A percentile compares a stretch with the other conserved stretches of the same genome.
These are phyloP conservation scores for Drosophila ustulata DNA, from an alignment of 2,888 invertebrate genomes.

Conservation along the genomic window DNA sequence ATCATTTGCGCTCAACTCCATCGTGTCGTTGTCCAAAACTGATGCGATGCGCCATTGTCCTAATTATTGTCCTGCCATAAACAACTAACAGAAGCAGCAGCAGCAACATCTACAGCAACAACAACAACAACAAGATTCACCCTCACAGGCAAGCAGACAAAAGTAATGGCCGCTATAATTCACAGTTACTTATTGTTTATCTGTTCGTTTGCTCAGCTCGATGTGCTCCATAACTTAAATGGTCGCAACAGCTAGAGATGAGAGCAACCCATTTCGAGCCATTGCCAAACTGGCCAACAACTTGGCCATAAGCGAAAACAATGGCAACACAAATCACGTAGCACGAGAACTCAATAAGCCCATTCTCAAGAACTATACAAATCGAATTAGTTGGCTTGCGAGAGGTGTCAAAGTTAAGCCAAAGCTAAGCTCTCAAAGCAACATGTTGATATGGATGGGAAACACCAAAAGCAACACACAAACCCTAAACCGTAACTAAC, in stretches of 20 bases:
- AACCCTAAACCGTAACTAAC: no score
- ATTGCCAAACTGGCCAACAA: not conserved
- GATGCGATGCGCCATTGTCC: conserved; percentile 69
- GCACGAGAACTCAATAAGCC: conserved; percentile 22
- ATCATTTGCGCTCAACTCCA: conserved; percentile 48
- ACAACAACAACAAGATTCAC: conserved; percentile 39
- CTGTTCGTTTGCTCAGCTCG: conserved; percentile 78
- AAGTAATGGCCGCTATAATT: conserved; percentile 82
- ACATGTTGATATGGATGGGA: not conserved
- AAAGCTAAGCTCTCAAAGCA: not conserved
- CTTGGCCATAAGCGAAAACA: conserved; percentile 2
- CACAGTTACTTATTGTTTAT: conserved; percentile 83
- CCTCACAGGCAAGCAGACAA: conserved; percentile 60
- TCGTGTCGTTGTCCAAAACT: conserved; percentile 47
- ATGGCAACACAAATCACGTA: conserved; percentile 29
- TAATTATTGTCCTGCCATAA: conserved; percentile 80
- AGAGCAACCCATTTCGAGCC: not conserved
- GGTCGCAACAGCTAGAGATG: conserved; percentile 49
- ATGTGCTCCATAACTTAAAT: conserved; percentile 79
- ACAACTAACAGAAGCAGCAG: conserved; percentile 65
- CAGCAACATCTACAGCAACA: conserved; percentile 18
- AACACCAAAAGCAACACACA: no score
- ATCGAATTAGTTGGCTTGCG: conserved; percentile 7
- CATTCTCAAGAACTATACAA: not conserved
- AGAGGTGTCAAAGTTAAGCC: not conserved